A percentile compares a stretch with the other conserved stretches of the same genome.
These are phyloP conservation scores for Blastobasis lacticolella DNA, from an alignment of 2,888 invertebrate species.

Conservation along the genomic window DNA sequence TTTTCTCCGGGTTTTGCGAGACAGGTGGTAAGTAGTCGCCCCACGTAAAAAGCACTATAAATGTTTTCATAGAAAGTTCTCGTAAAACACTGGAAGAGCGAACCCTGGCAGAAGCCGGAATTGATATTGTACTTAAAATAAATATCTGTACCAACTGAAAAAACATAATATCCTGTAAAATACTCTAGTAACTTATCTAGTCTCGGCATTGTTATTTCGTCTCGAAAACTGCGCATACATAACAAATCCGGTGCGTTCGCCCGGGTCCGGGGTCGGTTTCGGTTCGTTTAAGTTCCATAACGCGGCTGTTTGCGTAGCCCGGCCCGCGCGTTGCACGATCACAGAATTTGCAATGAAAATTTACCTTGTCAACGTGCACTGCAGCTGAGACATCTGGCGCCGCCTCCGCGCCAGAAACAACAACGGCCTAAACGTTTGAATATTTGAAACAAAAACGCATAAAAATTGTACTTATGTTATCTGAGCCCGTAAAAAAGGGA, in stretches of 20 bases:
- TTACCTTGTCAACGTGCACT: constrained; percentile 56
- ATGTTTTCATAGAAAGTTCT: no score
- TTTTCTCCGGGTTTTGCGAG: no score
- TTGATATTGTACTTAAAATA: no score
- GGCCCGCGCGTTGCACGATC: constrained; percentile 50
- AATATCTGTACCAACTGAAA: no score
- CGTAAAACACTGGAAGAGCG: no score
- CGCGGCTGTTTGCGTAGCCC: constrained; percentile 57
- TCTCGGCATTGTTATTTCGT: no score
- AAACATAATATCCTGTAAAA: no score
- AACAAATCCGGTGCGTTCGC: constrained; percentile 1
- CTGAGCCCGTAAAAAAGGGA: constrained; percentile 37
- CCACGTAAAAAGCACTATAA: no score
- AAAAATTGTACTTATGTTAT: constrained; percentile 16
- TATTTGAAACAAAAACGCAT: constrained; percentile 18
- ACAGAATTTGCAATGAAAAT: constrained; percentile 70
- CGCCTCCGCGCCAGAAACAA: constrained; percentile 3
- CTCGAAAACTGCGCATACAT: no score
- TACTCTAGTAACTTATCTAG: no score
- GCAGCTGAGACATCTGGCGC: constrained; percentile 52
- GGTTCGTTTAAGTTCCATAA: constrained; percentile 73
- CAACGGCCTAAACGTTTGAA: constrained; percentile 10
- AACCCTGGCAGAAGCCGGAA: no score
- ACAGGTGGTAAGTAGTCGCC: no score
- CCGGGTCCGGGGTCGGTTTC: constrained; percentile 48